Evolutionary conservation across 2,113 vertebrate species (phyloP), one percentile per base, ranked within the genome.

Genomic region (Numenius arquata): DNA sequence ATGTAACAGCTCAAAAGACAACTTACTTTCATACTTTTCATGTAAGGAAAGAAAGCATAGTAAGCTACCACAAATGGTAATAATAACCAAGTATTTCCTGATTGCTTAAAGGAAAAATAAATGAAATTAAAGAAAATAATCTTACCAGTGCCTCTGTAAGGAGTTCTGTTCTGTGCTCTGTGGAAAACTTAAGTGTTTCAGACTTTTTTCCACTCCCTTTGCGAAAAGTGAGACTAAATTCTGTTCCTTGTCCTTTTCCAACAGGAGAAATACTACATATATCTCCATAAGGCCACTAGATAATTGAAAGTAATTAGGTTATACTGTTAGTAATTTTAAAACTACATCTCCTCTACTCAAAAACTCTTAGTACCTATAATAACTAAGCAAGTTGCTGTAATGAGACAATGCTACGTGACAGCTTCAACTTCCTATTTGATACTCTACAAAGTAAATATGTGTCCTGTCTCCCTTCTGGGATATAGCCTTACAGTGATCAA

Each of bases 221-320:
- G 53, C 99, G 99, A 98, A 99, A 99, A 32, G 99, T 99, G 96
- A 99, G 99, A 97, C 98, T 99, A 95, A 99, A 99, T 97, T 99
- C 99, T 47, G 99, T 98, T 90, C 99, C 99, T 97, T 99, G 99
- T 95, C 99, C 99, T 98, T 98, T 99, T 90, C 99, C 99, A 77
- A 99, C 99, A 10, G 99, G 99, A 55, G 98, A 97, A 96, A 99
- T 99, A 88, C 98, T 98, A 73, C 99, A 99, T 97, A 99, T 99
- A 97, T 99, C 99, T 97, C 99, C 99, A 96, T 99, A 99, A 98
- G 99, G 99, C 99, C 99, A 99, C 99, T 99, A 96, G 83, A 91
- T 19, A 97, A 96, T 94, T 47, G 19, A 88, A 95, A 93, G 26
- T 89, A 95, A 95, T 79, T 52, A 87, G 48, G 58, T 88, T 32